Evolutionary conservation across 1,140 invertebrate species (phyloP).

Genomic region (Teleopsis dalmanni): DNA sequence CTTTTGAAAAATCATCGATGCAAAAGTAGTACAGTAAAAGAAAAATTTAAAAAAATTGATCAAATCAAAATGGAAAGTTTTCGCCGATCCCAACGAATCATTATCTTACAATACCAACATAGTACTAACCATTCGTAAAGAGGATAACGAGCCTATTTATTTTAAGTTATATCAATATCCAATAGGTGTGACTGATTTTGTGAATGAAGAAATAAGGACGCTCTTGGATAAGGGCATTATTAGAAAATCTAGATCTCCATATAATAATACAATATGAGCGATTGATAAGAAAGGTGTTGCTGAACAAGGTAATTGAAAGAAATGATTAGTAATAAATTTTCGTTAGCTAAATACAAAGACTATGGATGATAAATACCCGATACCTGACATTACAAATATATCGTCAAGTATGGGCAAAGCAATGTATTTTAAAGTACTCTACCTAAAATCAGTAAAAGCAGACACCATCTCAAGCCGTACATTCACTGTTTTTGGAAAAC

Average conservation of each 20-base stretch:
- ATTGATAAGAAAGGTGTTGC: constrained; percentile 16
- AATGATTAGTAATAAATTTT: constrained; percentile 34
- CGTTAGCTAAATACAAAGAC: constrained; percentile 20
- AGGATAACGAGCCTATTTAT: constrained; percentile 3
- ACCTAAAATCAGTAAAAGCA: neutral
- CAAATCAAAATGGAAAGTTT: neutral
- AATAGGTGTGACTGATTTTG: constrained; percentile 7
- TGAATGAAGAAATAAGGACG: constrained; percentile 6
- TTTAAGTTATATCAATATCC: constrained; percentile 12
- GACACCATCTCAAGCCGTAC: no score
- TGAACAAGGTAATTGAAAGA: constrained; percentile 16
- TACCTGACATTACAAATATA: constrained; percentile 8
- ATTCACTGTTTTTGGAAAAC: no score
- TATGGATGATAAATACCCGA: constrained; percentile 5
- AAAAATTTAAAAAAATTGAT: neutral
- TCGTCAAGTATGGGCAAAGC: constrained; percentile 2
- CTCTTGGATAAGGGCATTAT: constrained; percentile 11
- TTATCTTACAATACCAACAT: constrained; percentile 7
- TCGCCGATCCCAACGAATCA: constrained; percentile 3
- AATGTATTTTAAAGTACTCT: constrained; percentile 1
- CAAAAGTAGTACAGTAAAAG: neutral
- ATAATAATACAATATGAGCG: constrained; percentile 13
- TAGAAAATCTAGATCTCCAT: constrained; percentile 7
- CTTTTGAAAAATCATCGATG: neutral
- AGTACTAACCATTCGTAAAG: constrained; percentile 5